Conservation (phyloP, 2,888 invertebrate species). For the Conops quadrifasciatus region DNA sequence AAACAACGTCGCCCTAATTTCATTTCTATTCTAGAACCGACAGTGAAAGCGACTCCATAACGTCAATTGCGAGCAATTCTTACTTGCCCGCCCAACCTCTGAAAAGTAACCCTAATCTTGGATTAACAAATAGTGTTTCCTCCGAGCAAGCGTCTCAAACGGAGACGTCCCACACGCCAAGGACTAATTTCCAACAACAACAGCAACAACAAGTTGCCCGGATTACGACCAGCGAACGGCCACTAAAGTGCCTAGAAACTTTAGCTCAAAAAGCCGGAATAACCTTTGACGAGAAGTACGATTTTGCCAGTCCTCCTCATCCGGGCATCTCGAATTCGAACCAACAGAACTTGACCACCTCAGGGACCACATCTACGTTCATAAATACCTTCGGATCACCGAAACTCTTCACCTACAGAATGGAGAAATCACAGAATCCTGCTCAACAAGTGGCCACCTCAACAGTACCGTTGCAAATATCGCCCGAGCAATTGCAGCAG, state of each 20-base stretch:
- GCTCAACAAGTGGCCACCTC: constrained; percentile 64
- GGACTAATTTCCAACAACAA: constrained; percentile 60
- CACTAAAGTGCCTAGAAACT: constrained; percentile 76
- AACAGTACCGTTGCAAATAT: constrained; percentile 63
- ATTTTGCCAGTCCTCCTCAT: constrained; percentile 69
- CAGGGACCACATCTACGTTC: constrained; percentile 33
- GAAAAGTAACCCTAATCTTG: constrained; percentile 63
- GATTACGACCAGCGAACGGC: constrained; percentile 62
- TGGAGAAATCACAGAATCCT: constrained; percentile 72
- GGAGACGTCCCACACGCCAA: constrained; percentile 51
- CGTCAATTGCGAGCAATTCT: constrained; percentile 54
- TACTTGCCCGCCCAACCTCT: constrained; percentile 58
- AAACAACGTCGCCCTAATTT: neutral
- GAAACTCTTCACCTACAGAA: constrained; percentile 41
- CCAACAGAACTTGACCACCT: constrained; percentile 33
- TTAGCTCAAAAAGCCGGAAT: constrained; percentile 79
- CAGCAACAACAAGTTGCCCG: constrained; percentile 56
- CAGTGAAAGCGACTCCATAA: constrained; percentile 50
- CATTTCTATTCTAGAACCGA: constrained; percentile 53
- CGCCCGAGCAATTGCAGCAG: constrained; percentile 69
- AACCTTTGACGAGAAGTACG: constrained; percentile 78
- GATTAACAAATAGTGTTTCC: constrained; percentile 52
- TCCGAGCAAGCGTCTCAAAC: constrained; percentile 57
- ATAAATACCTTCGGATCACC: constrained; percentile 29
- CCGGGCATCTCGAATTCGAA: constrained; percentile 41